Evolutionary conservation across 2,113 vertebrate species (phyloP).

Genomic region (Xiphophorus hellerii): DNA sequence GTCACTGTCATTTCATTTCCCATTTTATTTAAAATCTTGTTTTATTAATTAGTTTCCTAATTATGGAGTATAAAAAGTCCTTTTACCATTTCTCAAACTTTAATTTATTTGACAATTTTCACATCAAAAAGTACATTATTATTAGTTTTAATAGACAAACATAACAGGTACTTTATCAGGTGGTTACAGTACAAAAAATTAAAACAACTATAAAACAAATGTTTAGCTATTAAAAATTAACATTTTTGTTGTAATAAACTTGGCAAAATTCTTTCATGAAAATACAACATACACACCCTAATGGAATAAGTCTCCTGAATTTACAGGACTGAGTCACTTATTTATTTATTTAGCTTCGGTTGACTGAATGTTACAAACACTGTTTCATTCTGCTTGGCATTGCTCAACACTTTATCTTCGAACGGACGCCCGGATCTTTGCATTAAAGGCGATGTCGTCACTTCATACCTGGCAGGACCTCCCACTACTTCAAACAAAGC

Average conservation of each 20-base stretch:
- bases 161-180: conserved; percentile 30
- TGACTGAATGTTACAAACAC: conserved; percentile 84
- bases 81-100: conserved; percentile 7
- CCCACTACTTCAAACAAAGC: conserved; percentile 75
- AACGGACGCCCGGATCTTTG: conserved; percentile 72
- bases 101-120: conserved; percentile 65
- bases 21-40: too few relatives aligned
- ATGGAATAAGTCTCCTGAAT: conserved; percentile 32
- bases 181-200: conserved; percentile 72
- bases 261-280: conserved; percentile 43
- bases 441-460: conserved; percentile 76
- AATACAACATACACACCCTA: conserved; percentile 56
- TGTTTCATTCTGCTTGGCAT: conserved; percentile 74
- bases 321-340: conserved; percentile 12
- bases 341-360: conserved; percentile 69
- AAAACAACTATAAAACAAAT: conserved; percentile 43
- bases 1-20: too few relatives aligned
- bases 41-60: too few relatives aligned
- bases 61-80: neutral
- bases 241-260: conserved; percentile 38
- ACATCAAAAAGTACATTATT: conserved; percentile 44
- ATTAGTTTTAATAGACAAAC: conserved; percentile 52
- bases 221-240: conserved; percentile 40
- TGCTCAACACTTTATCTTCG: conserved; percentile 62
- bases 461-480: conserved; percentile 74